Evolutionary conservation across 2,113 vertebrate genomes (phyloP), one percentile per base, ranked within the genome.

Genomic region (Bagarius yarrelli): DNA sequence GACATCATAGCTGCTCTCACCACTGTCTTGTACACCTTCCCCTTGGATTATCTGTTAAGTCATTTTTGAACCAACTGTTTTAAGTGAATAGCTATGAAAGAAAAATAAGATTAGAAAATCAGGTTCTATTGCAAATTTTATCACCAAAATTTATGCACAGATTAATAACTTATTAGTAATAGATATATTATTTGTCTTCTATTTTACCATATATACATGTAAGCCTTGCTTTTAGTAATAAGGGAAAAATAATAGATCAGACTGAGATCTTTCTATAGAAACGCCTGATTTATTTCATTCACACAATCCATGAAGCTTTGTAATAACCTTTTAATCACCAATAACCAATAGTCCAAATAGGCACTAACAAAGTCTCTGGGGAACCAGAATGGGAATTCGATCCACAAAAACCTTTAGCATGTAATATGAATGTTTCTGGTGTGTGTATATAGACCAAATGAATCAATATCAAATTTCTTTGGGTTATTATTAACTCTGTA

Each of bases 381-480:
- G 75, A 18, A 23, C 9, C 47, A 18, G 19, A 55, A 67, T 30
- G 9, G 32, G 64, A 78, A 66, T 53, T 64, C 27, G 14, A 52
- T 53, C 23, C 47, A 64, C 47, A 77, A 4, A 16, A 5, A 64
- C 25, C 27, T 13, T 16, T 52, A 67, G 36, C 36, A 9, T 16
- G 50, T 69, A 14, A 16, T 69, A 25, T 27, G 13, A 70, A 71
- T 25, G 44, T n/a, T 27, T 71, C 30, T 19, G 21, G 40, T 32
- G 59, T 21, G 16, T 52, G 16, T 30, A 2, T 19, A 52, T 53
- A 27, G 30, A 30, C 21, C 32, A 27, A 72, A 34, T 61, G 18
- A 80, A 44, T 80, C 70, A n/a, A n/a, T 50, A 53, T n/a, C 34
- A 44, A 52, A 64, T 52, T 77, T 76, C 74, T 30, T 27, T 9